These are phyloP conservation scores for Edolisoma coerulescens DNA, from an alignment of 2,113 vertebrate species.

Conservation along the genomic window DNA sequence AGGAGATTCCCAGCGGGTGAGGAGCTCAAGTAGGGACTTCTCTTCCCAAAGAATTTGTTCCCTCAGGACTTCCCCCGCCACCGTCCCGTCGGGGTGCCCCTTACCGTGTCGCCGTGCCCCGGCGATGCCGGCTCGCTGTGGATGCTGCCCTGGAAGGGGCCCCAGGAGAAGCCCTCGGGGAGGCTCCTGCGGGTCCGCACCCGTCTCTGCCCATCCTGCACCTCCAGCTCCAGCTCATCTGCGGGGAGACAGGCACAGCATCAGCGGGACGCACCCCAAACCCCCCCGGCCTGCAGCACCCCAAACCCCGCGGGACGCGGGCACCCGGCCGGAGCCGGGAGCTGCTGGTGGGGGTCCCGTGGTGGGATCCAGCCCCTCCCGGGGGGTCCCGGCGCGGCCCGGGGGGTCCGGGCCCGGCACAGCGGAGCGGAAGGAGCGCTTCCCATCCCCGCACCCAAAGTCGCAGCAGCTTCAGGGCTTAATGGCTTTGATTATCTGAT, in stretches of 20 bases:
- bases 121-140: constrained; percentile 60
- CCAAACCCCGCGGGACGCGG: accelerated
- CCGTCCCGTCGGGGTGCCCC: not conserved
- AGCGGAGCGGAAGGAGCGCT: not conserved
- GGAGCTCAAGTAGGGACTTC: not conserved
- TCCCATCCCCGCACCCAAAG: constrained; percentile 64
- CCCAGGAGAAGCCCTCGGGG: constrained; percentile 80
- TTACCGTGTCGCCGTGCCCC: constrained; percentile 64
- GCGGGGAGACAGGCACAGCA: not conserved
- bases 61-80: accelerated
- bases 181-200: constrained; percentile 73
- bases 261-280: accelerated
- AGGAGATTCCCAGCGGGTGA: accelerated
- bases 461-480: constrained; percentile 62
- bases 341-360: too few species aligned
- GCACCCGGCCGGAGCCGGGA: not conserved
- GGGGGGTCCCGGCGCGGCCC: not conserved
- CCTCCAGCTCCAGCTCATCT: constrained; percentile 76
- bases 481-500: constrained; percentile 77
- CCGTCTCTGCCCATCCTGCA: constrained; percentile 55
- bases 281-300: accelerated
- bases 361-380: accelerated
- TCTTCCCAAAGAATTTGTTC: too few species aligned
- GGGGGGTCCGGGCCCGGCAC: not conserved
- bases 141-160: constrained; percentile 83